These are phyloP conservation scores for Drosophila tanythrix DNA, from an alignment of 2,888 invertebrate genomes.

Conservation along the genomic window DNA sequence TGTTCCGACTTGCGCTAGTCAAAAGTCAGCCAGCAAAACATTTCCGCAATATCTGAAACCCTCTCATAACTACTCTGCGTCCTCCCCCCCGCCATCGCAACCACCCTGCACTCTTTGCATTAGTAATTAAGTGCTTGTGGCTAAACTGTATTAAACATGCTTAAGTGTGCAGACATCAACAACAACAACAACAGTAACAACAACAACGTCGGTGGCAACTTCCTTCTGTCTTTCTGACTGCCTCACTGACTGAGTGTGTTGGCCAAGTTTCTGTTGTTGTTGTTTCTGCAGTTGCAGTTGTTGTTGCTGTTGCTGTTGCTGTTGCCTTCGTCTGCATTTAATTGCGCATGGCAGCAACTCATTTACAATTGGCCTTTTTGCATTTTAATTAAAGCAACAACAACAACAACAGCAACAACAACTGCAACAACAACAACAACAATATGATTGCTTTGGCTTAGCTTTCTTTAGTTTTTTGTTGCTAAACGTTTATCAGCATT, in stretches of 20 bases:
- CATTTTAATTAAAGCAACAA: conserved; percentile 76
- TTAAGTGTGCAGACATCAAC: conserved; percentile 80
- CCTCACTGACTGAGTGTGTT: conserved; percentile 34
- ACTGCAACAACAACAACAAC: not conserved
- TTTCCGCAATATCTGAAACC: conserved; percentile 71
- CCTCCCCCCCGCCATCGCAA: not conserved
- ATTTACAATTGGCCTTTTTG: conserved; percentile 81
- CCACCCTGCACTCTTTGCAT: conserved; percentile 49
- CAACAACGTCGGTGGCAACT: conserved; percentile 56
- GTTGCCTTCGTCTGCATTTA: conserved; percentile 67
- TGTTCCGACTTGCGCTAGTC: conserved; percentile 27
- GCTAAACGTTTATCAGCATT: conserved; percentile 83
- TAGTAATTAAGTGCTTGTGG: conserved; percentile 84
- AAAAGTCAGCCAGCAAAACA: conserved; percentile 68
- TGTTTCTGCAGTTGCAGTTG: conserved; percentile 19
- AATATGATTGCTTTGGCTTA: conserved; percentile 1
- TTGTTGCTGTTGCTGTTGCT: conserved; percentile 18
- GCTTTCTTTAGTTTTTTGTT: conserved; percentile 25
- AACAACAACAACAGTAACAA: conserved; percentile 18
- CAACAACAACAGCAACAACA: conserved; percentile 5
- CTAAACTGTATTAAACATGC: conserved; percentile 84
- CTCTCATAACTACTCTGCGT: conserved; percentile 30
- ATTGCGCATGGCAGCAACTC: conserved; percentile 70
- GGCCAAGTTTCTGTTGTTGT: conserved; percentile 17
- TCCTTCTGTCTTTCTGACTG: conserved; percentile 55